Evolutionary conservation across 30 jellyfish, hydroid and myxozoan genomes (phyloP).

Genomic region (Mastigias papua): DNA sequence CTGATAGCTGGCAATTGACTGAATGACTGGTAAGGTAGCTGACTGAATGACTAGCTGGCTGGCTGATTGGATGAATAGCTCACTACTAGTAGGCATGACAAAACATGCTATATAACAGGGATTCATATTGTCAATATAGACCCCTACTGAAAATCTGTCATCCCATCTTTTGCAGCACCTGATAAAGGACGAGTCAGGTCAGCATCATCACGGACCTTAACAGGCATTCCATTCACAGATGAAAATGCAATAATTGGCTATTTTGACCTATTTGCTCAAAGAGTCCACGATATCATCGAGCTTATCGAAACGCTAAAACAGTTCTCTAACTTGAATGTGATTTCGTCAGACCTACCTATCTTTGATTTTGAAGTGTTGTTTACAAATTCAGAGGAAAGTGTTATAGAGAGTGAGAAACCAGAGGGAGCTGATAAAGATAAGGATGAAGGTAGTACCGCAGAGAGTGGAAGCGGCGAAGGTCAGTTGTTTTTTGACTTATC

Average conservation of each 20-base stretch:
- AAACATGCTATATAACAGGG: no score
- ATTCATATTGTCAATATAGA: no score
- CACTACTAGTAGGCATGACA: no score
- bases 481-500: background rate
- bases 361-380: background rate
- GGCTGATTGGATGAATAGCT: no score
- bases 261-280: conserved; percentile 58
- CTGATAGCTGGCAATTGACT: no score
- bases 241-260: conserved; percentile 71
- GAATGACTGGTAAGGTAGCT: no score
- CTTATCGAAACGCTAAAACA: conserved; percentile 76
- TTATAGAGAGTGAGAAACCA: background rate
- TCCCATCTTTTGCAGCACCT: conserved; percentile 7
- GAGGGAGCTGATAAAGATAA: conserved; percentile 9
- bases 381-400: background rate
- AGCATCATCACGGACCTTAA: conserved; percentile 36
- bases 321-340: conserved; percentile 39
- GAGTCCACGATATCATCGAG: conserved; percentile 64
- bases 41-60: no score
- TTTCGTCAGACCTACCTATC: conserved; percentile 57
- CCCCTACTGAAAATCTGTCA: no score
- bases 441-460: background rate
- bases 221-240: conserved; percentile 82
- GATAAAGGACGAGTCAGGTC: conserved; percentile 51
- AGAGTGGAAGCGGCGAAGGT: background rate